Evolutionary conservation across 1,140 invertebrate species (phyloP), one percentile per base, ranked within the genome.

Genomic region (Armadillidium nasatum): DNA sequence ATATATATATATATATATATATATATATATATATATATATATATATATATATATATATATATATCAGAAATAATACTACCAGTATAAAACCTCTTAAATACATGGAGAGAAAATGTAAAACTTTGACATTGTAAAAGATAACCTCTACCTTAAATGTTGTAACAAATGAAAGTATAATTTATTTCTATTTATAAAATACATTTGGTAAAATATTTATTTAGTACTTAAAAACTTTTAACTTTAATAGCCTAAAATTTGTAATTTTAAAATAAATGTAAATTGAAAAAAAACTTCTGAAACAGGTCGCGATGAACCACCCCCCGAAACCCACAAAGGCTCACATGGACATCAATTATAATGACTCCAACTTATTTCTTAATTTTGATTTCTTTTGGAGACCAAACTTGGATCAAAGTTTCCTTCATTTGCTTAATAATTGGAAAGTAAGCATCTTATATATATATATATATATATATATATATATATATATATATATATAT

Each of bases 361-460:
- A 86, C 71, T 74, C 73, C 19, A 74, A 91, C 79, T 84, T 93
- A 7, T 86, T 87, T 68, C 85, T 93, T 15, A 88, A 88, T 19
- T 88, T 92, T 75, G 90, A 93, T 69, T 96, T 93, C 83, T 85
- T 94, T 66, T 94, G 92, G 91, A 89, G 89, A 76, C 91, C 93
- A 21, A 88, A 89, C 84, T 87, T 95, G 0, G 91, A 93, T 79
- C 87, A 87, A 79, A 87, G 88, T 44, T 93, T 95, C 89, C 87
- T 91, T 67, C 87, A 90, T 71, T 87, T 91, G 77, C 91, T 94
- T 81, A 87, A 90, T 79, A 84, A 85, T 13, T 93, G 91, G 91
- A 89, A 87, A 88, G 88, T 79, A 69, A 66, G 72, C n/a, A n/a
- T n/a, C n/a, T n/a, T 71, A 15, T 44, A 19, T 19, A 33, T 60